These are phyloP conservation scores for Drosophila sucinea DNA, from an alignment of 1,140 invertebrate species.

Conservation along the genomic window DNA sequence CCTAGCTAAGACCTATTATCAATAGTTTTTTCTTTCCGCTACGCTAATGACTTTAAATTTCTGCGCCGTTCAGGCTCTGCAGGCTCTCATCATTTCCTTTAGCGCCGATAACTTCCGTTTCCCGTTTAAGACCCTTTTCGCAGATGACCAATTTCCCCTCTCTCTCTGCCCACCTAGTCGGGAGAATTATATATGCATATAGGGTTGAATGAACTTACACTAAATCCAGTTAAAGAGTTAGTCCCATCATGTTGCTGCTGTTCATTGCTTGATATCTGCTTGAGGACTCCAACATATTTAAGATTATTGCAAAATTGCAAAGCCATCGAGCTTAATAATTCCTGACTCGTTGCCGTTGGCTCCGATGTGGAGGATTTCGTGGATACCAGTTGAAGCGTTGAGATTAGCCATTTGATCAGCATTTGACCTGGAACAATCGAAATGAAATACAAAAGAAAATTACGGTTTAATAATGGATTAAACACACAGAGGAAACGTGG, in stretches of 20 bases:
- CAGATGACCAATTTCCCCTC: slow-evolving; percentile 50
- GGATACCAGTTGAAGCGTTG: slow-evolving; percentile 87
- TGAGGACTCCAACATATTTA: slow-evolving; percentile 93
- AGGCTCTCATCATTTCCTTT: slow-evolving; percentile 62
- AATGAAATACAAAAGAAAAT: background rate
- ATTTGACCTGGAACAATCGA: slow-evolving; percentile 89
- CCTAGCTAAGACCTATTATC: slow-evolving; percentile 37
- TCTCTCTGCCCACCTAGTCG: background rate
- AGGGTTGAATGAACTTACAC: slow-evolving; percentile 85
- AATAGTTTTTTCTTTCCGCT: slow-evolving; percentile 41
- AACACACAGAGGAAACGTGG: background rate
- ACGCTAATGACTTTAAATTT: slow-evolving; percentile 57
- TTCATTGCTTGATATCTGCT: slow-evolving; percentile 85
- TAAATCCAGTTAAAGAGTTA: slow-evolving; percentile 85
- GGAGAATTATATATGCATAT: background rate
- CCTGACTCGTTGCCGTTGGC: slow-evolving; percentile 83
- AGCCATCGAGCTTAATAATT: slow-evolving; percentile 88
- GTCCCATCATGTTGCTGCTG: slow-evolving; percentile 49
- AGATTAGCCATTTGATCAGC: slow-evolving; percentile 94
- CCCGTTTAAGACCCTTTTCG: slow-evolving; percentile 24
- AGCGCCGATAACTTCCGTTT: slow-evolving; percentile 65
- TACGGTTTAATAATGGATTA: slow-evolving; percentile 12
- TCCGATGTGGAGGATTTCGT: slow-evolving; percentile 17
- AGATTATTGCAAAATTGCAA: slow-evolving; percentile 94
- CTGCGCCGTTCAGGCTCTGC: background rate